Evolutionary conservation across 2,888 invertebrate species (phyloP).

Genomic region (Poecilobothrus nobilitatus): DNA sequence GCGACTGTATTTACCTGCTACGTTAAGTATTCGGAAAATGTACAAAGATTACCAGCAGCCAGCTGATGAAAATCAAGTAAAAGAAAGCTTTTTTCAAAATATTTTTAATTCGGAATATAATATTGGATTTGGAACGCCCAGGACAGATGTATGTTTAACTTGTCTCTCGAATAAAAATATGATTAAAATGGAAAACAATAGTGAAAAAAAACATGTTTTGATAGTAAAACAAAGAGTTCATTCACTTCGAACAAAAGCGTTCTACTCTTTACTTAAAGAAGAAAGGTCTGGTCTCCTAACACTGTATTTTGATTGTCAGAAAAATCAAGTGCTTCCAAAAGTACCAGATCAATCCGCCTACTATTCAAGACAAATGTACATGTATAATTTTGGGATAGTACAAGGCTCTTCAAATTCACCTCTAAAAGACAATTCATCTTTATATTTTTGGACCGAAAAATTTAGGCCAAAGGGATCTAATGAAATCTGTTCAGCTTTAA

Average conservation of each 20-base stretch:
- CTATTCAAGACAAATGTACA: constrained; percentile 29
- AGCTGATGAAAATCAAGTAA: too few relatives aligned
- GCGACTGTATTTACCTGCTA: too few relatives aligned
- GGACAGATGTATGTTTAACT: too few relatives aligned
- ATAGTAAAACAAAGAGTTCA: constrained; percentile 22
- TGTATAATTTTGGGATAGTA: constrained; percentile 29
- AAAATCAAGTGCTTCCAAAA: constrained; percentile 30
- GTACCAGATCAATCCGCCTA: constrained; percentile 30
- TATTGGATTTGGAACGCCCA: too few relatives aligned
- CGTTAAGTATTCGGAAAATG: too few relatives aligned
- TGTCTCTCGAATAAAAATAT: too few relatives aligned
- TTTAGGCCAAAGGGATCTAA: too few relatives aligned
- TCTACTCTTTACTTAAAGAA: constrained; percentile 24
- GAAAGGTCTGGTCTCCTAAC: constrained; percentile 20
- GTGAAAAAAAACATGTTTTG: constrained; percentile 15
- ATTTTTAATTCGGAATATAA: too few relatives aligned
- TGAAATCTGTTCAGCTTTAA: constrained; percentile 31
- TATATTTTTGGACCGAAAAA: constrained; percentile 32
- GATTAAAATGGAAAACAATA: too few relatives aligned
- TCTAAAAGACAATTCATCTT: constrained; percentile 24
- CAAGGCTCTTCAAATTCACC: constrained; percentile 22
- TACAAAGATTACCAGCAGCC: too few relatives aligned
- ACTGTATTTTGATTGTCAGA: constrained; percentile 32
- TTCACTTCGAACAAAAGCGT: constrained; percentile 25
- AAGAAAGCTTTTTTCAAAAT: too few relatives aligned